These are phyloP conservation scores for Mus pahari DNA, from an alignment of 2,113 vertebrate species.

Conservation along the genomic window DNA sequence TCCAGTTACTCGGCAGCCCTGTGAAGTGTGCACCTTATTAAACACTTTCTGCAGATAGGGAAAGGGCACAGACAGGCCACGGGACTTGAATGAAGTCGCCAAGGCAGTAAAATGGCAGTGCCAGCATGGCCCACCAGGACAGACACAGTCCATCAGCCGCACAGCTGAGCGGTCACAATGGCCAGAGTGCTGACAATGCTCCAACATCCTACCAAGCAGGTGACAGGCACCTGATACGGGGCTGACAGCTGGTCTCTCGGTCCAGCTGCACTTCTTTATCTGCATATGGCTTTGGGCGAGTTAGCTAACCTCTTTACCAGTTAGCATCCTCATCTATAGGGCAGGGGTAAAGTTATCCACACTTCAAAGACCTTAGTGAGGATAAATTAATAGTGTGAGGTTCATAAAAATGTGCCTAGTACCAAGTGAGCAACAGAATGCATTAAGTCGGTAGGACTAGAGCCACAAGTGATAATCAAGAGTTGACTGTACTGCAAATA, in stretches of 20 bases:
- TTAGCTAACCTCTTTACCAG: background rate
- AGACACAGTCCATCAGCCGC: too few relatives aligned
- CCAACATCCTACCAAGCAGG: background rate
- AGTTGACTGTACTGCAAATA: slow-evolving; percentile 69
- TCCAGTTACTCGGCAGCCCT: background rate
- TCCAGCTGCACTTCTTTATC: background rate
- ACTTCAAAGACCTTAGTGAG: background rate
- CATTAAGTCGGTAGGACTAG: background rate
- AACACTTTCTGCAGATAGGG: slow-evolving; percentile 19
- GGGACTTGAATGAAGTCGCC: background rate
- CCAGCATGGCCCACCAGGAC: background rate
- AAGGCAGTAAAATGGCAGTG: background rate
- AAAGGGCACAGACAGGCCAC: background rate
- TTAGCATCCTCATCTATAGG: slow-evolving; percentile 39
- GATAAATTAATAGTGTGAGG: background rate
- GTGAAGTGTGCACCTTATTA: background rate
- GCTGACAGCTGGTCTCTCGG: background rate
- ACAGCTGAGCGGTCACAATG: background rate
- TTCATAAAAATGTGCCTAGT: background rate
- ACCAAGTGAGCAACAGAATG: background rate
- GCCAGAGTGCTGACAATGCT: background rate
- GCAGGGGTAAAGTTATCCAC: background rate
- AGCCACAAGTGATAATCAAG: slow-evolving; percentile 66
- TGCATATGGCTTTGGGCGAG: slow-evolving; percentile 25
- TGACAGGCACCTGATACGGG: background rate